A percentile compares a stretch with the other conserved stretches of the same genome.
Evolutionary conservation across 2,113 vertebrate genomes (phyloP).

Genomic region (Ploceus nigricollis): DNA sequence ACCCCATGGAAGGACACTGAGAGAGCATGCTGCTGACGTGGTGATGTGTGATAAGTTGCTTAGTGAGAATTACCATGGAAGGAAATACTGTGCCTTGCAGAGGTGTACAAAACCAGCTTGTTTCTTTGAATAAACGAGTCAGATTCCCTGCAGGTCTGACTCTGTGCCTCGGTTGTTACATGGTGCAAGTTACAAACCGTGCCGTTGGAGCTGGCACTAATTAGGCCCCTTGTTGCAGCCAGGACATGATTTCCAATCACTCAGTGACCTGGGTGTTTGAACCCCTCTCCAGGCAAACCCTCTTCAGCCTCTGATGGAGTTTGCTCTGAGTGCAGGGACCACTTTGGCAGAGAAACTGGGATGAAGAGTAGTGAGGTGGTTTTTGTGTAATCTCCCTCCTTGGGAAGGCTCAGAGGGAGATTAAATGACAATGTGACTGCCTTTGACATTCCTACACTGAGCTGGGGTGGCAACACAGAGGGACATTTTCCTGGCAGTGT

Average conservation of each 20-base stretch:
- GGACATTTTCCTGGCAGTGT: not conserved
- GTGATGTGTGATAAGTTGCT: not conserved
- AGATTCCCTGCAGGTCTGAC: not conserved
- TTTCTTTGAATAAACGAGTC: not conserved
- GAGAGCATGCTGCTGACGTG: not conserved
- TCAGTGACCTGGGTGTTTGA: not conserved
- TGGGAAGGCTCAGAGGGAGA: not conserved
- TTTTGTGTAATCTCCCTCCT: not conserved
- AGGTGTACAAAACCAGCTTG: not conserved
- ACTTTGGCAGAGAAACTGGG: not conserved
- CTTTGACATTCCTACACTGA: not conserved
- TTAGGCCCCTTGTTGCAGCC: not conserved
- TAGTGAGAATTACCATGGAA: not conserved
- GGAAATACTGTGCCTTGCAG: not conserved
- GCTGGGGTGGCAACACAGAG: rapidly evolving
- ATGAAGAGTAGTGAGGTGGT: not conserved
- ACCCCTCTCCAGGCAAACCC: not conserved
- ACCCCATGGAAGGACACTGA: not conserved
- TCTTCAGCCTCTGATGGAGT: not conserved
- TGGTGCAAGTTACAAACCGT: not conserved
- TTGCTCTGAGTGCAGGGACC: not conserved
- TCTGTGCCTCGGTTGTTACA: not conserved
- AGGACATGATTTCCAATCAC: not conserved
- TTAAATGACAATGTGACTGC: not conserved
- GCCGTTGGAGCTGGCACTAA: not conserved